Percentiles rank a stretch among this genome's conserved stretches.
These are phyloP conservation scores for Eriosoma lanigerum DNA, from an alignment of 1,140 invertebrate genomes.

Conservation along the genomic window DNA sequence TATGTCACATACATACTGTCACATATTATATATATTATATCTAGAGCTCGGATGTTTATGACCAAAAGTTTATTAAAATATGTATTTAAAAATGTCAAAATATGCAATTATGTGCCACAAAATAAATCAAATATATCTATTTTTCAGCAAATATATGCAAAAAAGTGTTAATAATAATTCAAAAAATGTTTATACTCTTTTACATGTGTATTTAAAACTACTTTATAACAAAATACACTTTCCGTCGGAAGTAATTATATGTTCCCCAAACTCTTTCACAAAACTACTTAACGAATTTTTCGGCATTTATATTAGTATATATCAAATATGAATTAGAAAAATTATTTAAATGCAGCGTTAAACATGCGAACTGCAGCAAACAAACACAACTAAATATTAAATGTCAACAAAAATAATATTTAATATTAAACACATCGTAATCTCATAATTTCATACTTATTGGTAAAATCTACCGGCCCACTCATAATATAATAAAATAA, in stretches of 20 bases:
- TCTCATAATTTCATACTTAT: too few species aligned
- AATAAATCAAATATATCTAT: not conserved
- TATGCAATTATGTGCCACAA: too few species aligned
- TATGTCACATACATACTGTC: too few species aligned
- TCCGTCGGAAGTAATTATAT: too few species aligned
- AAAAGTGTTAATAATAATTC: not conserved
- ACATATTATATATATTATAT: too few species aligned
- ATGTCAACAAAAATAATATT: not conserved
- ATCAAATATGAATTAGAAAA: not conserved
- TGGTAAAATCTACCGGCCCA: too few species aligned
- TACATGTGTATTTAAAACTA: not conserved
- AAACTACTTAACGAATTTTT: too few species aligned
- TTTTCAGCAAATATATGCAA: not conserved
- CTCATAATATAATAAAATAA: too few species aligned
- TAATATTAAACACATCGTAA: too few species aligned
- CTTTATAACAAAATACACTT: not conserved
- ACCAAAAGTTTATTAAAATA: not conserved
- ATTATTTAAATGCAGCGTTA: not conserved
- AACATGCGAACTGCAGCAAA: too few species aligned
- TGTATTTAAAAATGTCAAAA: not conserved
- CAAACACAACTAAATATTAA: not conserved
- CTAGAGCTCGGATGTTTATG: not conserved
- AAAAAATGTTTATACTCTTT: not conserved
- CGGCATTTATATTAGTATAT: too few species aligned
- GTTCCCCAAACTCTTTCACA: too few species aligned